These are phyloP conservation scores for Dryomyza anilis DNA, from an alignment of 2,888 invertebrate genomes.

Conservation along the genomic window DNA sequence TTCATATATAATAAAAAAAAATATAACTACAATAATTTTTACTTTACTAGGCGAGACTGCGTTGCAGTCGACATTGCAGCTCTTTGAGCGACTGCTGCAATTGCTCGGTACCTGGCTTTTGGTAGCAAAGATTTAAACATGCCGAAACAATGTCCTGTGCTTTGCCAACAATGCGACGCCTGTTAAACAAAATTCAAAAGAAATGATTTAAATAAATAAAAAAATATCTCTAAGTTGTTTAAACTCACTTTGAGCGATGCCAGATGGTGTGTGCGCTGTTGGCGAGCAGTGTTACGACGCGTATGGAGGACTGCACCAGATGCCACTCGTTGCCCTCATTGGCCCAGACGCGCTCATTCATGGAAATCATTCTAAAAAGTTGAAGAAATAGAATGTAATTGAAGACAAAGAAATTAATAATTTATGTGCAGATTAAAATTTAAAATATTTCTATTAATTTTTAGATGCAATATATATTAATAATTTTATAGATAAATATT, in stretches of 20 bases:
- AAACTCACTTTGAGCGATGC: conserved; percentile 54
- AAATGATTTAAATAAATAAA: neutral
- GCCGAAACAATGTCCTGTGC: conserved; percentile 77
- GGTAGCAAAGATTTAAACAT: conserved; percentile 77
- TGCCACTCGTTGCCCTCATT: conserved; percentile 85
- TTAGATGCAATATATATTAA: no score
- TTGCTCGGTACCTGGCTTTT: conserved; percentile 71
- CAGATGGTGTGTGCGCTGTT: conserved; percentile 68
- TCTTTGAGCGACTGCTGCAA: conserved; percentile 65
- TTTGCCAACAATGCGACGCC: conserved; percentile 71
- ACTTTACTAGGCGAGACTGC: conserved; percentile 37
- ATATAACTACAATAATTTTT: conserved; percentile 28
- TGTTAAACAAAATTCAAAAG: conserved; percentile 55
- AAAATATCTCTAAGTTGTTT: no score
- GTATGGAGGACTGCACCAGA: conserved; percentile 76
- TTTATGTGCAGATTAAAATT: no score
- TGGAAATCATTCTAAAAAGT: conserved; percentile 70
- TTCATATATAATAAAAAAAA: no score
- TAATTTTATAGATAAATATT: no score
- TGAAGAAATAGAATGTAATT: neutral
- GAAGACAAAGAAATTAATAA: no score
- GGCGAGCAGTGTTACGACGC: conserved; percentile 73
- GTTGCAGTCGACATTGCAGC: conserved; percentile 58
- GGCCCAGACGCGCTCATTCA: conserved; percentile 86
- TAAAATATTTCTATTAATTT: no score